Conservation (phyloP, 2,888 invertebrate genomes). For the Drosophila maculinotata region DNA sequence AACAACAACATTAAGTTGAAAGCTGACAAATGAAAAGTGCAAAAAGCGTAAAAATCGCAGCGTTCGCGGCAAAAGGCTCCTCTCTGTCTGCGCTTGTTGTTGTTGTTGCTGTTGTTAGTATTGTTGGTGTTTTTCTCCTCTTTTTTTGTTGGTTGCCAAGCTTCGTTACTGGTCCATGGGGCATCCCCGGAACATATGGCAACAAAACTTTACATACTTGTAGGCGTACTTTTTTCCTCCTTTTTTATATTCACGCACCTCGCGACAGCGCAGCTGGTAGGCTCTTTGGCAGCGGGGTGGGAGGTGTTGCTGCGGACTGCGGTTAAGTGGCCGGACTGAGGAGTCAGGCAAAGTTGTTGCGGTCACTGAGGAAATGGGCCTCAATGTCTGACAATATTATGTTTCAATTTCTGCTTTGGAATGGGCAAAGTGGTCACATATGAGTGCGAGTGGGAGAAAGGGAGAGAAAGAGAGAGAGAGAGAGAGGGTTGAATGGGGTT, state of each 20-base stretch:
- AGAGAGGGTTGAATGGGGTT: background rate
- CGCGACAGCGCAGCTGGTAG: conserved; percentile 26
- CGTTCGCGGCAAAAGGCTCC: conserved; percentile 56
- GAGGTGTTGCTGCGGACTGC: conserved; percentile 32
- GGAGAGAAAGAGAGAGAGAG: too few species aligned
- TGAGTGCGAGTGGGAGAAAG: background rate
- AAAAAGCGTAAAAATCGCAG: conserved; percentile 75
- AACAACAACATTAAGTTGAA: conserved; percentile 17
- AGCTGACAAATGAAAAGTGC: conserved; percentile 79
- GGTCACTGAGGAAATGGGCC: conserved; percentile 78
- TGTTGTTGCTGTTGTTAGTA: conserved; percentile 28
- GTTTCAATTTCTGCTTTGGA: conserved; percentile 71
- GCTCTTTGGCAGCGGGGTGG: background rate
- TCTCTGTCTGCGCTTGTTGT: conserved; percentile 37
- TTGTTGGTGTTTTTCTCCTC: conserved; percentile 12
- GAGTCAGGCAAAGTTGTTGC: conserved; percentile 66
- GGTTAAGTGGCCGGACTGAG: conserved; percentile 69
- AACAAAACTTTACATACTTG: conserved; percentile 74
- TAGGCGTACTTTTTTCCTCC: conserved; percentile 70
- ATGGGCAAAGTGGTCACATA: conserved; percentile 12
- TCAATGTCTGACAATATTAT: conserved; percentile 82
- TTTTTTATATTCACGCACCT: conserved; percentile 76
- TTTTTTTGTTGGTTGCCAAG: conserved; percentile 35
- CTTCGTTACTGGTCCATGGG: conserved; percentile 74
- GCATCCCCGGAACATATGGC: conserved; percentile 73